phyloP scores from a whole-genome alignment of 2,888 invertebrate genomes.

The Oxyteleia sp. region DNA sequence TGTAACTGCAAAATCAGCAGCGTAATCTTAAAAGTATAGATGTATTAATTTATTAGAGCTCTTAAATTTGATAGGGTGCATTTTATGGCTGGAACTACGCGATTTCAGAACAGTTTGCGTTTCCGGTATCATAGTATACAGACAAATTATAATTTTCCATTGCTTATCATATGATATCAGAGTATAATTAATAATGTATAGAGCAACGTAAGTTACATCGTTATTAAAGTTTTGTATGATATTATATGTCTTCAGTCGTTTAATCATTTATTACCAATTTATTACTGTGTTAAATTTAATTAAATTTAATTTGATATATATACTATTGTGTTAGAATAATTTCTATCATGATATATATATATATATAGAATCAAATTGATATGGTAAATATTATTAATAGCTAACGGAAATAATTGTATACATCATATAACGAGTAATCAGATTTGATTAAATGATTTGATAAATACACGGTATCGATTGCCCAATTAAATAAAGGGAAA shows the following conservation, averaged over 20 bases:
- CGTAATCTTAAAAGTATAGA: too few relatives aligned
- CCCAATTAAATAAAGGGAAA: conserved; percentile 15
- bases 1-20: too few relatives aligned
- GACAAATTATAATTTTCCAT: conserved; percentile 10
- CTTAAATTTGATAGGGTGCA: conserved; percentile 1
- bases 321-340: conserved; percentile 3
- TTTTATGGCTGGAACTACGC: conserved; percentile 19
- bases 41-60: too few relatives aligned
- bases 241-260: neutral
- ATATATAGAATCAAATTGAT: conserved; percentile 17
- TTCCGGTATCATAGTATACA: neutral
- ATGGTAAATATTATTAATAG: conserved; percentile 26
- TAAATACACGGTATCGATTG: conserved; percentile 10
- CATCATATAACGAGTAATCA: conserved; percentile 12
- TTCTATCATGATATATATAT: conserved; percentile 10
- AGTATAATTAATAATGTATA: conserved; percentile 21
- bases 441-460: conserved; percentile 29
- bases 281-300: conserved; percentile 12
- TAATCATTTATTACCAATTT: conserved; percentile 16
- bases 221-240: conserved; percentile 15
- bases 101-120: conserved; percentile 7
- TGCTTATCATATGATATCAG: conserved; percentile 23
- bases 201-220: conserved; percentile 4
- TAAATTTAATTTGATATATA: conserved; percentile 25
- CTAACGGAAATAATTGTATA: conserved; percentile 10